These are phyloP conservation scores for Leptinotarsa haldemani DNA, from an alignment of 2,888 invertebrate genomes.

Conservation along the genomic window DNA sequence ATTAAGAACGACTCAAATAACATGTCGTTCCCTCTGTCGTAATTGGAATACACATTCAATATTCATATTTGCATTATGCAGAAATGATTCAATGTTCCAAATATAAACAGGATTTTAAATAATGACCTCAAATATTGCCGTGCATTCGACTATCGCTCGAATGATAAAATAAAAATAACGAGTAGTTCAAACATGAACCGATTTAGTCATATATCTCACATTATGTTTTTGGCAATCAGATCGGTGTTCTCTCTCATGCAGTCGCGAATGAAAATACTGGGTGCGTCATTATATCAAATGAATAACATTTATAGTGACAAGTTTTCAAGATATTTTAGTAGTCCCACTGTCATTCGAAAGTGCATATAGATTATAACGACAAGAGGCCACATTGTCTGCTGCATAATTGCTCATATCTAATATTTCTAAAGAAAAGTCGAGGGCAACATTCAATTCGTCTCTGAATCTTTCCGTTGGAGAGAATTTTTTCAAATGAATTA, in stretches of 20 bases:
- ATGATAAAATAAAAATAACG: conserved; percentile 46
- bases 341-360: too few relatives aligned
- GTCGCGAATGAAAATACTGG: not conserved
- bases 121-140: conserved; percentile 52
- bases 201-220: conserved; percentile 28
- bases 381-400: too few relatives aligned
- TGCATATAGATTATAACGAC: too few relatives aligned
- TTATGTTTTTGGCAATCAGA: not conserved
- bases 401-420: too few relatives aligned
- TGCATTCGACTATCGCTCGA: conserved; percentile 52
- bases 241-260: conserved; percentile 10
- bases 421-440: too few relatives aligned
- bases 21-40: not conserved
- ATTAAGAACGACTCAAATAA: not conserved
- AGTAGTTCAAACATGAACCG: conserved; percentile 45
- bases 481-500: too few relatives aligned
- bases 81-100: conserved; percentile 42
- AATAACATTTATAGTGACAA: not conserved
- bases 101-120: conserved; percentile 51
- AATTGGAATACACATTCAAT: conserved; percentile 4
- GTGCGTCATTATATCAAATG: not conserved
- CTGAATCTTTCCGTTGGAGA: too few relatives aligned
- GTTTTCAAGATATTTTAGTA: too few relatives aligned
- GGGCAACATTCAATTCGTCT: too few relatives aligned
- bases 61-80: conserved; percentile 18